Base-by-base conservation (phyloP, 2,888 invertebrate genomes). In the Chrysolina haemoptera region DNA sequence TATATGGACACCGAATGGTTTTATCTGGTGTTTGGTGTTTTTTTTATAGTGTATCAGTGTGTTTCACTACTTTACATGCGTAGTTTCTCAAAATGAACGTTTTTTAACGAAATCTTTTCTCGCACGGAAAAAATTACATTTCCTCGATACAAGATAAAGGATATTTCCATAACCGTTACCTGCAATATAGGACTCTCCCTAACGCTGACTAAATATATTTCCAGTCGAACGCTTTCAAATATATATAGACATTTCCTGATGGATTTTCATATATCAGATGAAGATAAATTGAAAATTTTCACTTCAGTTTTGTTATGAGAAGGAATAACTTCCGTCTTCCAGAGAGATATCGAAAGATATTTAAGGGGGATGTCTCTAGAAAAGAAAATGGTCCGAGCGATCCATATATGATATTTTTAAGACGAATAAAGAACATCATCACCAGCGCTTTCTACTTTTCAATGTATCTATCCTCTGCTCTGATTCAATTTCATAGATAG, bases 261-360 rank as follows among this genome's bases (percentile, higher is more conserved):
- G n/a, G 35, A 27, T 35, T 35, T 35, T 59, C 0, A n/a, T 14
- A n/a, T 27, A 59, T 59, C 59, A 59, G 14, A 59, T 27, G n/a
- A 27, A 59, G 59, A 35, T 59, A 35, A 35, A 35, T 59, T 59
- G 59, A 59, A 59, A 27, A 35, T 35, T 59, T 59, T 27, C 59
- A 59, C 59, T 59, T 59, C 59, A 35, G 12, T 27, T 12, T 6
- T 59, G 59, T 27, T 22, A 35, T 59, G 59, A 14, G 16, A 16
- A 27, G 22, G 18, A 11, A 22, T 22, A 22, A 53, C 35, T 59
- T 35, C 1, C 1, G 59, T n/a, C 59, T 10, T 59, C n/a, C 14
- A 59, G 10, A 14, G 22, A 16, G 27, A 59, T n/a, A 59, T 35
- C 16, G 35, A 27, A 59, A 35, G 9, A 59, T 35, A 10, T 35